Conservation (phyloP, 2,113 vertebrate genomes). For the Syrrhaptes paradoxus region DNA sequence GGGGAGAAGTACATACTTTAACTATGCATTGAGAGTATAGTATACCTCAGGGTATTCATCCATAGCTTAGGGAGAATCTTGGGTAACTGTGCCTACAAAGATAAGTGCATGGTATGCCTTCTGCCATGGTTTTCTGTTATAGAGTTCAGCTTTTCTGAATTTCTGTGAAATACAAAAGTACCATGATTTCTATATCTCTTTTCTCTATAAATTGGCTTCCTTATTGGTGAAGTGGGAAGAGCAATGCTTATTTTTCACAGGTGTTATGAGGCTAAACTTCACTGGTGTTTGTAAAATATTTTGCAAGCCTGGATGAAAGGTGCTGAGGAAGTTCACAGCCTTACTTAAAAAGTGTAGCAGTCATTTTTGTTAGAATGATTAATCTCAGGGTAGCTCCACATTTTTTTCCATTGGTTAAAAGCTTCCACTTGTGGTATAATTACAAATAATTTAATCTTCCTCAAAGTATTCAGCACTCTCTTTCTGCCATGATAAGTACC, state of each 20-base stretch:
- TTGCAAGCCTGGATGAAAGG: conserved; percentile 19
- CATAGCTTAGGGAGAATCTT: neutral
- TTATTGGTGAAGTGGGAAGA: neutral
- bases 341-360: conserved; percentile 13
- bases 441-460: conserved; percentile 39
- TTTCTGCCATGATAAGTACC: conserved; percentile 53
- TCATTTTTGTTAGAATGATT: neutral
- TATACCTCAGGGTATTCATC: neutral
- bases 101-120: neutral
- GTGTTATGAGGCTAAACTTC: conserved; percentile 4
- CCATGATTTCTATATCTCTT: neutral
- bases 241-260: neutral
- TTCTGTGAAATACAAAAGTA: neutral
- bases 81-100: neutral
- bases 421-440: conserved; percentile 60
- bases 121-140: neutral
- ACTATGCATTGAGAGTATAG: neutral
- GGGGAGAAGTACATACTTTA: neutral
- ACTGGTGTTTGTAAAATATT: conserved; percentile 1
- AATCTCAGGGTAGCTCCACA: conserved; percentile 11
- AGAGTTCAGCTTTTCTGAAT: neutral
- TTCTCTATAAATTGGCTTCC: neutral
- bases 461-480: conserved; percentile 21
- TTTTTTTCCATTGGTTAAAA: conserved; percentile 45
- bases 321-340: neutral